Evolutionary conservation across 2,888 invertebrate genomes (phyloP).

Genomic region (Euclidia mi): DNA sequence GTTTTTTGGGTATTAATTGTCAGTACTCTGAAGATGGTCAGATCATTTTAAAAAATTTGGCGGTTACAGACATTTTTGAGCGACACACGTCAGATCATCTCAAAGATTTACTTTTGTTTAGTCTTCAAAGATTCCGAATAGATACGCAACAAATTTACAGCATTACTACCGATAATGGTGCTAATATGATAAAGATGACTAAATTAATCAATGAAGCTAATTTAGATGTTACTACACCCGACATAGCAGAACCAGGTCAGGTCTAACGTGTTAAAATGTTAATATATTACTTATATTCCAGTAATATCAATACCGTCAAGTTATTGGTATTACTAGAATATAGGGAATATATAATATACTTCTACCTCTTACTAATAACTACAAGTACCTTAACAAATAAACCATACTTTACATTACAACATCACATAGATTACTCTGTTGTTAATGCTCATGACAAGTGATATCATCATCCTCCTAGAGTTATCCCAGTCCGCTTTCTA

Average conservation of each 20-base stretch:
- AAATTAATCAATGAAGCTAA: slow-evolving; percentile 2
- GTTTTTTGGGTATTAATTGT: slow-evolving; percentile 9
- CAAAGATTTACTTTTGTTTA: slow-evolving; percentile 7
- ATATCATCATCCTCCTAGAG: no score
- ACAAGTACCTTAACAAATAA: no score
- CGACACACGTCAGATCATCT: slow-evolving; percentile 2
- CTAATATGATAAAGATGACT: slow-evolving; percentile 1
- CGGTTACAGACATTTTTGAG: slow-evolving; percentile 4
- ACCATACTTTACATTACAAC: no score
- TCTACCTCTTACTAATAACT: no score
- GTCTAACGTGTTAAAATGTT: neutral
- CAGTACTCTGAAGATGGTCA: slow-evolving; percentile 4
- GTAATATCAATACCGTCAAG: no score
- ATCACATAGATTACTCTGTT: no score
- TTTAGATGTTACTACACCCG: neutral
- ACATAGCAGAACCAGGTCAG: neutral
- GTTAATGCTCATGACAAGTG: no score
- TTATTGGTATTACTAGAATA: no score
- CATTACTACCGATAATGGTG: slow-evolving; percentile 8
- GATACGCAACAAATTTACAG: neutral
- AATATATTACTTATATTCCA: neutral
- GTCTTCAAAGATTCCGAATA: neutral
- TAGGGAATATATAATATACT: no score
- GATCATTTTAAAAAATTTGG: slow-evolving; percentile 8
- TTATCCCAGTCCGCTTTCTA: no score